These are phyloP conservation scores for Drosophila tropicalis DNA, from an alignment of 1,140 invertebrate genomes.

Conservation along the genomic window DNA sequence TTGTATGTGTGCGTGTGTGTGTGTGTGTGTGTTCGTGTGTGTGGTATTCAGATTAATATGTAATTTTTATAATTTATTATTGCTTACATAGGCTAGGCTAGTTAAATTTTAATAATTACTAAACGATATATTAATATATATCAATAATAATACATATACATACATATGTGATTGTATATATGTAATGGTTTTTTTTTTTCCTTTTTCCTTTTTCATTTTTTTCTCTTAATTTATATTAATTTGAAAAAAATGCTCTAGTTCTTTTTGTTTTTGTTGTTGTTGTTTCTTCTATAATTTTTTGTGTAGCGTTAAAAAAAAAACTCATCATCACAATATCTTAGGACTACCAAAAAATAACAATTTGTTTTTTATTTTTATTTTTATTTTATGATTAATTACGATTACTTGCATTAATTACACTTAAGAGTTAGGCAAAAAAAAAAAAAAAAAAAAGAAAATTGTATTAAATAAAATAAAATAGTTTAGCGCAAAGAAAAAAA, in stretches of 20 bases:
- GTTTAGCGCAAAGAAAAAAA: conserved; percentile 11
- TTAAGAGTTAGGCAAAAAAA: conserved; percentile 24
- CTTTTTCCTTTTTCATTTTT: not conserved
- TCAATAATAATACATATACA: conserved; percentile 44
- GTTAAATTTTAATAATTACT: conserved; percentile 55
- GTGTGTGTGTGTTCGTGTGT: not conserved
- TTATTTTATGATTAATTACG: conserved; percentile 4
- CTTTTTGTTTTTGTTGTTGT: conserved; percentile 27
- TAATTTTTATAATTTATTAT: conserved; percentile 76
- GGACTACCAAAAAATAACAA: conserved; percentile 16
- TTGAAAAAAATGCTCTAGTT: conserved; percentile 57
- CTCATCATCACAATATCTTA: conserved; percentile 62
- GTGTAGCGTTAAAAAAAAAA: conserved; percentile 49
- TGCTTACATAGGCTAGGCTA: conserved; percentile 75
- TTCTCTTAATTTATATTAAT: conserved; percentile 21
- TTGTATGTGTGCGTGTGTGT: not conserved
- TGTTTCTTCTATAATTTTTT: conserved; percentile 34
- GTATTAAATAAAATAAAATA: too few relatives aligned
- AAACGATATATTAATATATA: conserved; percentile 39
- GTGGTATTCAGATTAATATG: conserved; percentile 27
- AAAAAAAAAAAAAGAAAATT: conserved; percentile 20
- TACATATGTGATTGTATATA: conserved; percentile 26
- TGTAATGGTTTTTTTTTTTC: not conserved
- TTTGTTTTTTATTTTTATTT: not conserved
- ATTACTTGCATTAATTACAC: conserved; percentile 10